Base-by-base conservation (phyloP, 1,140 invertebrate species). In the Uloborus diversus region DNA sequence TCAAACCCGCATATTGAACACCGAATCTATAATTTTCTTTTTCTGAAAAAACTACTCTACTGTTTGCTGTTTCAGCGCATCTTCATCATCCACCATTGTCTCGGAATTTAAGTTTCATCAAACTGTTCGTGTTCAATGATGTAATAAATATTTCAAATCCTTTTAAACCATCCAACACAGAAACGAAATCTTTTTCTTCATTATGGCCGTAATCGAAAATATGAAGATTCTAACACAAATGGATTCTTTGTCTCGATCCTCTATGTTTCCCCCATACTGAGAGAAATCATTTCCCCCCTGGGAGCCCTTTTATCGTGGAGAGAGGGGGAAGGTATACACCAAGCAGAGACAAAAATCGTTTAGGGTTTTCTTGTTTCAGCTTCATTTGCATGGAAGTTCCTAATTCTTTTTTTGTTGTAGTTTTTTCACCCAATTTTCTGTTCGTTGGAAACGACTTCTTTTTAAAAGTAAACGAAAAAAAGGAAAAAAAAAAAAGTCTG, bases 131-230 rank as follows among this genome's bases (percentile, higher is more conserved):
- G n/a, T n/a, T n/a, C 30, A 66, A 66, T 49, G 64, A 66, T n/a
- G 64, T 49, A 66, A 66, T 66, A 66, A 66, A 66, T 66, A 66
- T 66, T 66, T 66, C 35, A 51, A 66, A 66, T 66, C 25, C 25
- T 28, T 20, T 66, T 47, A 14, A n/a, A 17, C 42, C 14, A 4
- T 20, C 23, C 37, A 42, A 30, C 13, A 14, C 30, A 0, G 42
- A 32, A 28, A n/a, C n/a, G n/a, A n/a, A n/a, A n/a, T n/a, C n/a
- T n/a, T 30, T 59, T 59, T 59, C 64, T 66, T 30, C 64, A 17
- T 49, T 17, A n/a, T 25, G 1, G 3, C 13, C 23, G 4, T 14
- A 20, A 20, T 9, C 1, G 14, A 17, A n/a, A 66, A 30, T 20
- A 47, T 9, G 64, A 42, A 47, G 23, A 49, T 49, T n/a, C n/a